These are phyloP conservation scores for Lepus europaeus DNA, from an alignment of 2,113 vertebrate species.

Conservation along the genomic window DNA sequence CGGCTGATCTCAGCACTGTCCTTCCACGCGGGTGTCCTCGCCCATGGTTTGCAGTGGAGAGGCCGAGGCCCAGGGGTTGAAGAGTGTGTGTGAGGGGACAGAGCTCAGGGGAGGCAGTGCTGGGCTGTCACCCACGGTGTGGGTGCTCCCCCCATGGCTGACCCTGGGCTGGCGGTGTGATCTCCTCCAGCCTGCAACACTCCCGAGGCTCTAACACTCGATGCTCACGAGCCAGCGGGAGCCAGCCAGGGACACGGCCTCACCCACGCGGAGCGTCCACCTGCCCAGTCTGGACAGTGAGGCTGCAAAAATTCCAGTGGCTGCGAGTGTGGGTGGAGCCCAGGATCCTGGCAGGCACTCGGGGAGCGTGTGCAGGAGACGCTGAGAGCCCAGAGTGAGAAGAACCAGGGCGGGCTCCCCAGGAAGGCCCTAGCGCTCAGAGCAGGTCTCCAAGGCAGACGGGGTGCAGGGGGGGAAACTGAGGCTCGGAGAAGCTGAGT, in stretches of 20 bases:
- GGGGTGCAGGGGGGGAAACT: background rate
- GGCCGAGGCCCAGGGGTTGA: background rate
- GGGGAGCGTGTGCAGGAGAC: no score
- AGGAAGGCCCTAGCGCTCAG: no score
- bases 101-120: no score
- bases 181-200: background rate
- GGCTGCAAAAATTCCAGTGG: background rate
- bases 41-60: background rate
- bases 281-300: background rate
- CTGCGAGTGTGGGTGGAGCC: fast-evolving
- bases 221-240: background rate
- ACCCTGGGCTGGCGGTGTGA: background rate
- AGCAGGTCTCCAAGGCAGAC: background rate
- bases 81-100: no score
- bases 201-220: background rate
- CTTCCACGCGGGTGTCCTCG: fast-evolving
- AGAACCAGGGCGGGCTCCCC: fast-evolving
- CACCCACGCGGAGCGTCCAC: fast-evolving
- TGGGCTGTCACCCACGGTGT: background rate
- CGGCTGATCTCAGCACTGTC: background rate
- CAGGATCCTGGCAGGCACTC: background rate
- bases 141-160: background rate
- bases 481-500: background rate
- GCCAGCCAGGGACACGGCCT: background rate
- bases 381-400: background rate